A percentile compares a stretch with the other conserved stretches of the same genome.
Conservation (phyloP, 2,888 invertebrate species). For the Hirtodrosophila alboralis region DNA sequence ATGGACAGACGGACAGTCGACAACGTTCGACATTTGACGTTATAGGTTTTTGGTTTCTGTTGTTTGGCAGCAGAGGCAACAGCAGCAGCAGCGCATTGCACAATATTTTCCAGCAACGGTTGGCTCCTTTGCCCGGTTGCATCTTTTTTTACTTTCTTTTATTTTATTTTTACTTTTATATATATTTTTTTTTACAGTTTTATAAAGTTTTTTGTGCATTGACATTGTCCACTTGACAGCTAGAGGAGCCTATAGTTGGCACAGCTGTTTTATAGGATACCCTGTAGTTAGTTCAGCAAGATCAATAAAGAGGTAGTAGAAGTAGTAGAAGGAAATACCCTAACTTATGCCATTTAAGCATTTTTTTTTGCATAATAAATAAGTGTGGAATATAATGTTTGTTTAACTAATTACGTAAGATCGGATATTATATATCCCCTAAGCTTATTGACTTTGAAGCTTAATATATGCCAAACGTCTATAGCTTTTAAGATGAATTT, state of each 20-base stretch:
- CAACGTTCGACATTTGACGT: slow-evolving; percentile 76
- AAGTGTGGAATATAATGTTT: too few relatives aligned
- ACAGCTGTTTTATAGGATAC: slow-evolving; percentile 5
- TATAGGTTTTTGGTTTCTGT: slow-evolving; percentile 62
- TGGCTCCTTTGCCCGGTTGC: slow-evolving; percentile 18
- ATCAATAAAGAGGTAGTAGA: too few relatives aligned
- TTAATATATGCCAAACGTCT: too few relatives aligned
- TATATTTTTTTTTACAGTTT: slow-evolving; percentile 15
- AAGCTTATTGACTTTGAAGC: too few relatives aligned
- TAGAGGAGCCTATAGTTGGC: neutral
- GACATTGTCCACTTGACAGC: slow-evolving; percentile 72
- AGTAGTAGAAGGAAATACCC: too few relatives aligned
- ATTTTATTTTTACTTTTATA: slow-evolving; percentile 19
- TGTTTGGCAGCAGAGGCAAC: slow-evolving; percentile 65
- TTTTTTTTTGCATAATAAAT: too few relatives aligned
- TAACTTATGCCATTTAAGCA: too few relatives aligned
- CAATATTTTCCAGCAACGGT: slow-evolving; percentile 61
- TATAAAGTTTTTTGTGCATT: slow-evolving; percentile 31
- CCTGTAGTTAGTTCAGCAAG: slow-evolving; percentile 18
- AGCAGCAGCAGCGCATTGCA: slow-evolving; percentile 67
- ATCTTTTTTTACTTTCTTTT: slow-evolving; percentile 18
- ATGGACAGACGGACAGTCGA: slow-evolving; percentile 16
- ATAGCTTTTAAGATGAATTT: too few relatives aligned
- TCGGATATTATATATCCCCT: too few relatives aligned
- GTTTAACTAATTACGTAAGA: too few relatives aligned